Evolutionary conservation across 1,140 invertebrate species (phyloP), one percentile per base, ranked within the genome.

Genomic region (Mylabris phalerata): DNA sequence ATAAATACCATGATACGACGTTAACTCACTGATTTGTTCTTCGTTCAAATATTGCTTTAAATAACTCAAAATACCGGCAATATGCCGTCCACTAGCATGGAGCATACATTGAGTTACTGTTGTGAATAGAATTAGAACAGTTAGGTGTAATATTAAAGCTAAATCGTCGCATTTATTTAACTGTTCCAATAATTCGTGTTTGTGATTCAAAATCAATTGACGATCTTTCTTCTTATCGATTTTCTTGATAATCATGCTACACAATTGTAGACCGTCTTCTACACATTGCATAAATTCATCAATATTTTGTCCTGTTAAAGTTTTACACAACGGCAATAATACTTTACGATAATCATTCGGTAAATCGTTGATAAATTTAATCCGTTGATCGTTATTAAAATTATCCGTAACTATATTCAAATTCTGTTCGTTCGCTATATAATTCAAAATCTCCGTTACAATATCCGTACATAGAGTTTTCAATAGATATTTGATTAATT

Each of bases 21-120:
- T 77, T 3, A 96, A 75, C 42, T 81, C 69, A 7, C 78, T 66
- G 68, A 81, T 79, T 46, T 86, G 79, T 3, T 88, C 82, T 13
- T 77, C 73, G 57, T 81, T 80, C 26, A 96, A 71, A 57, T 85
- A 80, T 24, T 78, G 75, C 59, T 87, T 83, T 9, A 98, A 78
- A 72, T 84, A 88, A 2, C 75, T 66, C 19, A 97, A 75, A 59
- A 98, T 83, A 19, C 83, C 78, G 0, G 92, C 86, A 3, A 98
- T 90, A 76, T 93, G 92, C 73, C 91, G 85, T 0, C 94, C 94
- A 25, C 93, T 95, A 9, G 90, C 90, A 71, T 97, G 91, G 10
- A 98, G 65, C 75, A 94, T 90, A 64, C 75, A 83, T 67, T 92
- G 85, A 9, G 88, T 92, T 0, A 85, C 77, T 7, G 83, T 80